These are phyloP conservation scores for Acanthoscelides obtectus DNA, from an alignment of 2,888 invertebrate species.

Conservation along the genomic window DNA sequence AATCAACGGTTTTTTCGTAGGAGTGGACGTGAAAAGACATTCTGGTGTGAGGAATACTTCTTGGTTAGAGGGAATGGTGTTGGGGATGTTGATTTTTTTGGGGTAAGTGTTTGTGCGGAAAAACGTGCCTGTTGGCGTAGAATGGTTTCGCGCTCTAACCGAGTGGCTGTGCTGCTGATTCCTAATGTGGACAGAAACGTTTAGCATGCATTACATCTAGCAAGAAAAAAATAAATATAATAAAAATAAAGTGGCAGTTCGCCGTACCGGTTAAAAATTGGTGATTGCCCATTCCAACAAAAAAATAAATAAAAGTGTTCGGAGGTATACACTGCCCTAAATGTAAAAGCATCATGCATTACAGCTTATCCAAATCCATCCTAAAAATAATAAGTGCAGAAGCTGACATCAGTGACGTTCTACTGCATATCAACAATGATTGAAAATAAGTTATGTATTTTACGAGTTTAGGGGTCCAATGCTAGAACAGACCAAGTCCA, in stretches of 20 bases:
- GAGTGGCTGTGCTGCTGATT: background rate
- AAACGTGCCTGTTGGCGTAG: conserved; percentile 16
- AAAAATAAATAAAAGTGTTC: background rate
- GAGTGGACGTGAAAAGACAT: conserved; percentile 18
- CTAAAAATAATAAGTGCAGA: conserved; percentile 5
- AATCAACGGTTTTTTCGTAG: conserved; percentile 12
- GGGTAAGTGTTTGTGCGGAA: conserved; percentile 33
- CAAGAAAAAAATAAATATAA: background rate
- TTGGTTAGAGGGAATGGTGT: conserved; percentile 25
- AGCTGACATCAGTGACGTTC: no score
- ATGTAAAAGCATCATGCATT: background rate
- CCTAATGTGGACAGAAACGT: background rate
- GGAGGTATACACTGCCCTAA: background rate
- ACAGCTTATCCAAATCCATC: background rate
- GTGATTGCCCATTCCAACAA: background rate
- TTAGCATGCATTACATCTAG: background rate
- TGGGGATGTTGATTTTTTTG: conserved; percentile 36
- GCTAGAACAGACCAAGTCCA: no score
- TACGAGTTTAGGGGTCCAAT: no score
- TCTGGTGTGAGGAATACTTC: conserved; percentile 26
- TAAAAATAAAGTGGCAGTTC: background rate
- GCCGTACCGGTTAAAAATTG: background rate
- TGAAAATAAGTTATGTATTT: no score
- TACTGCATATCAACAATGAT: no score
- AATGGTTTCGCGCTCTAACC: background rate